These are phyloP conservation scores for Drosophila asahinai DNA, from an alignment of 1,140 invertebrate genomes.

Conservation along the genomic window DNA sequence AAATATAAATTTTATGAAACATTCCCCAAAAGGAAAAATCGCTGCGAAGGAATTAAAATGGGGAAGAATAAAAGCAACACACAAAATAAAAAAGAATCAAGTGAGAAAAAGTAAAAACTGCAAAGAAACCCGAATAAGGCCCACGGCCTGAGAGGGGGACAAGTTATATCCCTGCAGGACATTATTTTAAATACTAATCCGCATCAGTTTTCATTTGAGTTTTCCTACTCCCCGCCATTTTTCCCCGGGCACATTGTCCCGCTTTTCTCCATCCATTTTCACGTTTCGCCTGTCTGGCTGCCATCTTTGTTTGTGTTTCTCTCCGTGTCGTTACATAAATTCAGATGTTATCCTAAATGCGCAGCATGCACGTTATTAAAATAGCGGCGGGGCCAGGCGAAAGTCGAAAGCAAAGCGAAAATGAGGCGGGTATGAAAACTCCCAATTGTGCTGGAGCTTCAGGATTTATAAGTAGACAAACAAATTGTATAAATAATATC, in stretches of 20 bases:
- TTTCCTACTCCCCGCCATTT: constrained; percentile 17
- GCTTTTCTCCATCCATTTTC: constrained; percentile 28
- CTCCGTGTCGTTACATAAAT: constrained; percentile 77
- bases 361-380: constrained; percentile 84
- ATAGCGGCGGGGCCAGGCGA: constrained; percentile 50
- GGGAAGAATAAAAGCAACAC: constrained; percentile 46
- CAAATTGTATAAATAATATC: too few species aligned
- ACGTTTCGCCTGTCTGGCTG: constrained; percentile 57
- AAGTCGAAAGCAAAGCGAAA: constrained; percentile 52
- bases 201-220: constrained; percentile 85
- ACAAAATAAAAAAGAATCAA: constrained; percentile 70
- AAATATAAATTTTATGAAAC: constrained; percentile 84
- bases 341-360: constrained; percentile 84
- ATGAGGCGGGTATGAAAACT: constrained; percentile 5
- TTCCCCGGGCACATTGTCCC: neutral
- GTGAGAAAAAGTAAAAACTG: constrained; percentile 54
- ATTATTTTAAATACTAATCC: constrained; percentile 85
- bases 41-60: constrained; percentile 75
- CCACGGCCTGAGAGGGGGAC: constrained; percentile 52
- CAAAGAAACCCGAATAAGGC: constrained; percentile 42
- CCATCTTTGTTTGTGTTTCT: constrained; percentile 74
- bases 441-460: neutral
- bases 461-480: neutral
- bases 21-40: constrained; percentile 62
- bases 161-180: constrained; percentile 85